Conservation (phyloP, 1,140 invertebrate genomes). For the Diuraphis noxia region DNA sequence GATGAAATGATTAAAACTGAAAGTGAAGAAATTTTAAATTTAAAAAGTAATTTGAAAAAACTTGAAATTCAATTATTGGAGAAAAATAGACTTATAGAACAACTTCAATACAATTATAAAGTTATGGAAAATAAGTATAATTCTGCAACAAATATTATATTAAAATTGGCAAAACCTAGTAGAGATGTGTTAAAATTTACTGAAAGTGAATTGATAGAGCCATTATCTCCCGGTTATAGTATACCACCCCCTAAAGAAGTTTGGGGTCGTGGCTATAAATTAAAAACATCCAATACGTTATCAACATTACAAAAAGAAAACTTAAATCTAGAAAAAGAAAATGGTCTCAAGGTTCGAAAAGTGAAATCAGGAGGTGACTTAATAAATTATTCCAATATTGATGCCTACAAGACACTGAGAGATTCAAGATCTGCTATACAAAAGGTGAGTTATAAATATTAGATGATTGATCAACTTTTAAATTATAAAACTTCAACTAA, state of each 20-base stretch:
- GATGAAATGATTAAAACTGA: constrained; percentile 38
- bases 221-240: constrained; percentile 35
- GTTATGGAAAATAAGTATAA: constrained; percentile 49
- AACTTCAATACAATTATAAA: constrained; percentile 50
- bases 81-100: constrained; percentile 49
- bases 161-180: constrained; percentile 42
- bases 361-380: constrained; percentile 44
- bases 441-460: constrained; percentile 20
- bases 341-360: constrained; percentile 45
- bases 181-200: constrained; percentile 48
- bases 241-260: constrained; percentile 48
- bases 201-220: constrained; percentile 44
- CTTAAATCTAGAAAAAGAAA: constrained; percentile 21
- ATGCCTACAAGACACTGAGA: neutral
- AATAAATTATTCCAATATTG: constrained; percentile 28
- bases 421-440: constrained; percentile 46
- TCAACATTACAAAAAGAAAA: constrained; percentile 32
- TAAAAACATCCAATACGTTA: constrained; percentile 13
- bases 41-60: constrained; percentile 48
- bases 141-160: constrained; percentile 47
- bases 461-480: neutral
- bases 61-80: constrained; percentile 46
- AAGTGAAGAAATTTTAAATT: constrained; percentile 26
- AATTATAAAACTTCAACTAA: neutral
- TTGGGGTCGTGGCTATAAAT: constrained; percentile 39